Evolutionary conservation across 2,797 vertebrate genomes (phyloP).

Genomic region (Syncerus caffer): DNA sequence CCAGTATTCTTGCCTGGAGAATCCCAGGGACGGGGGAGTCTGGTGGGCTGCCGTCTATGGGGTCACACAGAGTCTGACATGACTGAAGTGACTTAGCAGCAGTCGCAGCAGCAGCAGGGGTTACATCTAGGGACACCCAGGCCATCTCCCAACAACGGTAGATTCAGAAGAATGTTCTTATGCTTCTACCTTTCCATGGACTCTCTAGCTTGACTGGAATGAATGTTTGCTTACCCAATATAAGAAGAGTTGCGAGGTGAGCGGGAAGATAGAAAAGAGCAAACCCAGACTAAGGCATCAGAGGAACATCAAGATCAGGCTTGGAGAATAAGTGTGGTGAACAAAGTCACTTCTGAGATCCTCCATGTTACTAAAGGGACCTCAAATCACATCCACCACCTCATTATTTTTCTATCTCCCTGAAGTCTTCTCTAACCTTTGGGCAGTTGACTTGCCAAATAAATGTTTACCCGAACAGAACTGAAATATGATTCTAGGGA

Average conservation of each 20-base stretch:
- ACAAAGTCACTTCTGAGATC: not conserved
- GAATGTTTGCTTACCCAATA: not conserved
- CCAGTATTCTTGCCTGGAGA: too few relatives aligned
- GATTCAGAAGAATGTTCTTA: not conserved
- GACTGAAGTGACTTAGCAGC: too few relatives aligned
- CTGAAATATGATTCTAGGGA: rapidly evolving
- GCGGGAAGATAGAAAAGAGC: not conserved
- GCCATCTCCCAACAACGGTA: not conserved
- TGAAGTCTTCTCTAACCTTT: not conserved
- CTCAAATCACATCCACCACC: not conserved
- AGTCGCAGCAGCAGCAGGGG: too few relatives aligned
- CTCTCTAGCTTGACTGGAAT: not conserved
- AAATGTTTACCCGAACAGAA: not conserved
- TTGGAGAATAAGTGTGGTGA: not conserved
- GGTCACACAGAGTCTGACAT: too few relatives aligned
- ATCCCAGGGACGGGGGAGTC: too few relatives aligned
- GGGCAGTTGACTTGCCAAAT: not conserved
- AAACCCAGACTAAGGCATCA: rapidly evolving
- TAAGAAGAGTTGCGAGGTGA: too few relatives aligned
- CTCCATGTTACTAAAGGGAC: not conserved
- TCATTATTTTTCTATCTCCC: not conserved
- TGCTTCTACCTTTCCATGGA: rapidly evolving
- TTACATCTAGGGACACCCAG: not conserved
- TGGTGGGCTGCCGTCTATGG: too few relatives aligned
- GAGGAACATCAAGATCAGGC: not conserved